A percentile compares a stretch with the other conserved stretches of the same genome.
Conservation (phyloP, 1,140 invertebrate species). For the Musca vetustissima region DNA sequence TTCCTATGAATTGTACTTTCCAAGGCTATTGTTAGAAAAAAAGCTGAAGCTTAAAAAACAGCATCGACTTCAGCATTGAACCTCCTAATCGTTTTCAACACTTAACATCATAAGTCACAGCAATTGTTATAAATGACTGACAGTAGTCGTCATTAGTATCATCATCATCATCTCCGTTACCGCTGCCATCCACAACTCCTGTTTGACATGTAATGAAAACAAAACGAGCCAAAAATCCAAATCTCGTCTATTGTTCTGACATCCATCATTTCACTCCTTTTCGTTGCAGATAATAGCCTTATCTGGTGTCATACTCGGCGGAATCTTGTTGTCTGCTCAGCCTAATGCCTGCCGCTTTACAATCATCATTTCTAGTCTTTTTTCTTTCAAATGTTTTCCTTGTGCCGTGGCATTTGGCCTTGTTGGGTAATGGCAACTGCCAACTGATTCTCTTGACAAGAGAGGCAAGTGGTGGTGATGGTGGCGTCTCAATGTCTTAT, state of each 20-base stretch:
- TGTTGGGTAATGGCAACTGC: no score
- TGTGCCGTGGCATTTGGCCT: neutral
- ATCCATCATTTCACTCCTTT: conserved; percentile 8
- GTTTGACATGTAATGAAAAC: no score
- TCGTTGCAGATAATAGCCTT: neutral
- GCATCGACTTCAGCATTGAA: conserved; percentile 27
- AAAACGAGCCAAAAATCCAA: no score
- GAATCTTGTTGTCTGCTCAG: neutral
- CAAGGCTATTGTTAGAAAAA: neutral
- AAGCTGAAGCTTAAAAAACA: neutral
- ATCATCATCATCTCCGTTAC: neutral
- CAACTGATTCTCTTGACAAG: no score
- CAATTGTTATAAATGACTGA: conserved; percentile 56
- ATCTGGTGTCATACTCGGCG: neutral
- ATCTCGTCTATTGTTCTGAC: neutral
- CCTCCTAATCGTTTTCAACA: conserved; percentile 5
- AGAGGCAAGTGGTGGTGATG: no score
- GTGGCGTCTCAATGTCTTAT: no score
- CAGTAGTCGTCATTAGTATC: conserved; percentile 29
- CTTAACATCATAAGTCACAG: conserved; percentile 53
- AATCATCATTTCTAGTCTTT: conserved; percentile 19
- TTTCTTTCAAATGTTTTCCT: neutral
- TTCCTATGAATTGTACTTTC: neutral
- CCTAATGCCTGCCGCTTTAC: neutral
- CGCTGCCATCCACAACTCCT: neutral